phyloP scores from a whole-genome alignment of 2,113 vertebrate species.

The Sorex fumeus region DNA sequence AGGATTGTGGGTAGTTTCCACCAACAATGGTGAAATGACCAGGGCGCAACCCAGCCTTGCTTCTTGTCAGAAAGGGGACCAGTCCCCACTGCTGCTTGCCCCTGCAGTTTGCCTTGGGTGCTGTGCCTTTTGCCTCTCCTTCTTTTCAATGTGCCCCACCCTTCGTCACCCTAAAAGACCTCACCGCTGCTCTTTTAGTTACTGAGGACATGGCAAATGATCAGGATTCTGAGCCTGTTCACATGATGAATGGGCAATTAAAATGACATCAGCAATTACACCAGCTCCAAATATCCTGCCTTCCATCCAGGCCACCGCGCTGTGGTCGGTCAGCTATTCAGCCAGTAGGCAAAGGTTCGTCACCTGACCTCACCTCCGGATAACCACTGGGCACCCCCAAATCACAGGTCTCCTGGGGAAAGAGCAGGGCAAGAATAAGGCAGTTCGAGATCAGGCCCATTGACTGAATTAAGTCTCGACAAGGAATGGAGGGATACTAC shows the following conservation, averaged over 20 bases:
- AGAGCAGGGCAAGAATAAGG: background rate
- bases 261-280: slow-evolving; percentile 80
- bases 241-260: slow-evolving; percentile 83
- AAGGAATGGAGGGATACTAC: no score
- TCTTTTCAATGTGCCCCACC: slow-evolving; percentile 73
- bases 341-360: background rate
- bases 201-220: slow-evolving; percentile 73
- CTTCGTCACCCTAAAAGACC: slow-evolving; percentile 61
- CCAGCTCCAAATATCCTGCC: slow-evolving; percentile 63
- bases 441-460: background rate
- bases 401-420: background rate
- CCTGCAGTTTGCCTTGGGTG: background rate
- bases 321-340: slow-evolving; percentile 35
- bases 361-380: background rate
- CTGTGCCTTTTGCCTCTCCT: slow-evolving; percentile 50
- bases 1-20: background rate
- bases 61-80: slow-evolving; percentile 11
- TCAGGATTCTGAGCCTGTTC: slow-evolving; percentile 80
- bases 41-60: background rate
- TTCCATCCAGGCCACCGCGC: slow-evolving; percentile 34
- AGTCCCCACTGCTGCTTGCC: background rate
- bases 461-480: background rate
- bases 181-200: slow-evolving; percentile 81
- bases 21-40: background rate
- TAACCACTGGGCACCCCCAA: background rate